These are phyloP conservation scores for Caranx ignobilis DNA, from an alignment of 2,113 vertebrate species.

Conservation along the genomic window DNA sequence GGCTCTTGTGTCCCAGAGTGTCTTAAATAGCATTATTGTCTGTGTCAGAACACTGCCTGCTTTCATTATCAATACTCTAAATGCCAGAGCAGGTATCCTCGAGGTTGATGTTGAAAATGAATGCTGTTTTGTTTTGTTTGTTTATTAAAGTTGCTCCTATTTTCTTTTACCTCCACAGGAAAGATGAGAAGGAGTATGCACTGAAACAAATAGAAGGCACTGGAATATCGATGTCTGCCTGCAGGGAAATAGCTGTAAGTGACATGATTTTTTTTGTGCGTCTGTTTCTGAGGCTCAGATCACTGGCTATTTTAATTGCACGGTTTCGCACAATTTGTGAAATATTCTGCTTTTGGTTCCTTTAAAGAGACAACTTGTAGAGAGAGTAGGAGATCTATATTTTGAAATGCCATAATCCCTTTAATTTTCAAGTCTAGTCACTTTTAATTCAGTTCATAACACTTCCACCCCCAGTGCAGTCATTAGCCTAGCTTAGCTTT, in stretches of 20 bases:
- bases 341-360: neutral
- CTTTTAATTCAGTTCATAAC: no score
- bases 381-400: neutral
- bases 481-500: neutral
- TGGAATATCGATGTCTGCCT: conserved; percentile 99
- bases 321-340: neutral
- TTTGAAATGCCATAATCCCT: no score
- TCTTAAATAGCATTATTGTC: conserved; percentile 34
- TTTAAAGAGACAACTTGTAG: no score
- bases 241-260: conserved; percentile 99
- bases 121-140: neutral
- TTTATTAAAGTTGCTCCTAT: conserved; percentile 26
- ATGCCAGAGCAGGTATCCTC: neutral
- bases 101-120: neutral
- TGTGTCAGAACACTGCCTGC: conserved; percentile 1
- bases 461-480: neutral
- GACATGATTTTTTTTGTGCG: conserved; percentile 23
- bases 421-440: no score
- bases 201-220: conserved; percentile 99
- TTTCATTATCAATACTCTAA: neutral
- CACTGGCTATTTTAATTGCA: neutral
- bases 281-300: neutral
- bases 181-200: conserved; percentile 98
- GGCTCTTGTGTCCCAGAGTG: conserved; percentile 6
- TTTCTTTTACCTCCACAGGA: conserved; percentile 85